Percentiles rank a stretch among this genome's conserved stretches.
Evolutionary conservation across 2,797 vertebrate genomes (phyloP).

Genomic region (Gymnothorax reevesii): DNA sequence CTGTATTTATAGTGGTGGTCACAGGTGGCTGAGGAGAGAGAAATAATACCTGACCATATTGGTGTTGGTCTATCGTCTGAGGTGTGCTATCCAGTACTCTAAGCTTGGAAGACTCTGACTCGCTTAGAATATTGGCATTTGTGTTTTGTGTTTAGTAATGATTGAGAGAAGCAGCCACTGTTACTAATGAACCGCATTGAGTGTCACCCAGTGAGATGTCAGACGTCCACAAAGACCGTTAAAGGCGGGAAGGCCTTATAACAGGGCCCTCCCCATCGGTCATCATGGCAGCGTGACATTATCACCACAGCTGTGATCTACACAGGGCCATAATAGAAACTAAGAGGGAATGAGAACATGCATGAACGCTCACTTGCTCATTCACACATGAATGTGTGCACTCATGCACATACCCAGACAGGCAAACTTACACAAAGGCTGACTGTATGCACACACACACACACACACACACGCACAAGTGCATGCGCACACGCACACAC

Average conservation of each 20-base stretch:
- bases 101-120: not conserved
- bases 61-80: not conserved
- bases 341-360: constrained; percentile 22
- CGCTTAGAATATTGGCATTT: constrained; percentile 23
- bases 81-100: not conserved
- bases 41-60: not conserved
- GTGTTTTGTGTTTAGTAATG: constrained; percentile 24
- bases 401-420: not conserved
- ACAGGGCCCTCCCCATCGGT: constrained; percentile 12
- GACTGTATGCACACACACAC: not conserved
- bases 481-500: not conserved
- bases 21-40: not conserved
- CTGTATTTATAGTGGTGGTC: not conserved
- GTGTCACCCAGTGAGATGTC: constrained; percentile 25
- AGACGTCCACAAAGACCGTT: constrained; percentile 31
- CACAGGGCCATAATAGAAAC: constrained; percentile 30
- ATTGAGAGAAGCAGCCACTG: constrained; percentile 27
- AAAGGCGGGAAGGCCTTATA: constrained; percentile 23
- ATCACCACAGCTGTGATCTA: constrained; percentile 43
- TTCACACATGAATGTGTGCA: constrained; percentile 12
- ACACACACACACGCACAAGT: not conserved
- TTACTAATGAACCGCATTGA: constrained; percentile 33
- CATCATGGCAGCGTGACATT: constrained; percentile 28
- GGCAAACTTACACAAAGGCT: not conserved
- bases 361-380: constrained; percentile 15